Conservation (phyloP, 1,140 invertebrate species). For the Drosophila kohkoa region DNA sequence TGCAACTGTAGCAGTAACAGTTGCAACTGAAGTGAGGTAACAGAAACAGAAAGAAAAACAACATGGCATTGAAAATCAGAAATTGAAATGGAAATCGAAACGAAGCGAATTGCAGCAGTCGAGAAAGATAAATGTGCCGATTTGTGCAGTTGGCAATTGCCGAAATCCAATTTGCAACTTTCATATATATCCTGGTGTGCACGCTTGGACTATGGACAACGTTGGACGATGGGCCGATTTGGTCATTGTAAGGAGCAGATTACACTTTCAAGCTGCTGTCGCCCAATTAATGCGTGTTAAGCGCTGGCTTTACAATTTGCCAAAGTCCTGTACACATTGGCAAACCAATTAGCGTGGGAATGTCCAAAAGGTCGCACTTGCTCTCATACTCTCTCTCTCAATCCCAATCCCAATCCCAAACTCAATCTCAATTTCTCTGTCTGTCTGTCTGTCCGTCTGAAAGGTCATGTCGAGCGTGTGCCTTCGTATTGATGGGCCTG, state of each 20-base stretch:
- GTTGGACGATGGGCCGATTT: neutral
- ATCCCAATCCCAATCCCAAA: no score
- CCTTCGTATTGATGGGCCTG: slow-evolving; percentile 60
- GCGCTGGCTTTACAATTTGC: slow-evolving; percentile 51
- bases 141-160: slow-evolving; percentile 15
- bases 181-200: slow-evolving; percentile 16
- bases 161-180: slow-evolving; percentile 32
- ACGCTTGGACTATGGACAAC: neutral
- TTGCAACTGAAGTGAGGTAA: neutral
- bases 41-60: neutral
- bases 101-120: slow-evolving; percentile 15
- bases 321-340: slow-evolving; percentile 49
- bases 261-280: slow-evolving; percentile 16
- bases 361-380: slow-evolving; percentile 36
- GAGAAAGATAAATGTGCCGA: slow-evolving; percentile 17
- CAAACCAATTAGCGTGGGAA: slow-evolving; percentile 78
- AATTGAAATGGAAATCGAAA: slow-evolving; percentile 16
- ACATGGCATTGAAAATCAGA: slow-evolving; percentile 4
- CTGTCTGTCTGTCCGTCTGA: neutral
- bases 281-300: slow-evolving; percentile 39
- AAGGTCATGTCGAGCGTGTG: slow-evolving; percentile 45
- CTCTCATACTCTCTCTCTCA: no score
- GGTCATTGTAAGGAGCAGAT: slow-evolving; percentile 26
- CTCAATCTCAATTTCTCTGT: no score
- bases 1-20: neutral